A percentile compares a stretch with the other conserved stretches of the same genome.
These are phyloP conservation scores for Romanogobio albipinnatus DNA, from an alignment of 2,113 vertebrate species.

Conservation along the genomic window DNA sequence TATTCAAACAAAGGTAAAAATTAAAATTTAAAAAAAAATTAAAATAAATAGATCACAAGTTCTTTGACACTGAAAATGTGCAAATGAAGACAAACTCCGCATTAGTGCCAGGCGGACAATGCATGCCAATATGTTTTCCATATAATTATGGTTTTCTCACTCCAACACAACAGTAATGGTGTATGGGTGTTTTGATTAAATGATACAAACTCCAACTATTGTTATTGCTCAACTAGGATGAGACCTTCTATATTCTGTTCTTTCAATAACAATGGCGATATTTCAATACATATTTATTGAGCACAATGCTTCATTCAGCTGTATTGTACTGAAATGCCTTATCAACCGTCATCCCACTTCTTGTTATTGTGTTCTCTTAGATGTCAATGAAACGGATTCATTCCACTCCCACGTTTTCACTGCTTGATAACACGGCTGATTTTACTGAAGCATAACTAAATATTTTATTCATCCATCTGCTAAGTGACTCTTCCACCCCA, in stretches of 20 bases:
- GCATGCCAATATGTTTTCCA: slow-evolving; percentile 19
- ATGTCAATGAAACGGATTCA: slow-evolving; percentile 19
- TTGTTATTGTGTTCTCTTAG: background rate
- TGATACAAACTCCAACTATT: slow-evolving; percentile 30
- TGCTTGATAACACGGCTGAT: slow-evolving; percentile 18
- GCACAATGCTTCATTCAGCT: background rate
- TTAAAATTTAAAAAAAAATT: background rate
- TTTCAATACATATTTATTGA: slow-evolving; percentile 20
- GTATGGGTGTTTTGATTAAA: slow-evolving; percentile 51
- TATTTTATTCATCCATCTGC: slow-evolving; percentile 10
- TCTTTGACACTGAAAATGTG: slow-evolving; percentile 34
- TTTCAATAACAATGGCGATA: background rate
- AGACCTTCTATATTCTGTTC: background rate
- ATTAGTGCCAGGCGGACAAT: slow-evolving; percentile 35
- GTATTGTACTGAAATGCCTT: background rate
- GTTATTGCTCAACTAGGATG: slow-evolving; percentile 4
- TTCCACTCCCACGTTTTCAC: slow-evolving; percentile 3
- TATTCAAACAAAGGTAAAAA: slow-evolving; percentile 51
- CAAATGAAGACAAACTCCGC: slow-evolving; percentile 35
- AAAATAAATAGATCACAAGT: background rate
- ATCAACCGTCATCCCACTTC: slow-evolving; percentile 18
- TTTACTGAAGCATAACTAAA: slow-evolving; percentile 2
- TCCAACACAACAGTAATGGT: slow-evolving; percentile 42
- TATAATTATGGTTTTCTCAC: slow-evolving; percentile 48
- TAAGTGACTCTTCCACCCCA: background rate